Evolutionary conservation across 2,888 invertebrate genomes (phyloP).

Genomic region (Eretmocerus hayati): DNA sequence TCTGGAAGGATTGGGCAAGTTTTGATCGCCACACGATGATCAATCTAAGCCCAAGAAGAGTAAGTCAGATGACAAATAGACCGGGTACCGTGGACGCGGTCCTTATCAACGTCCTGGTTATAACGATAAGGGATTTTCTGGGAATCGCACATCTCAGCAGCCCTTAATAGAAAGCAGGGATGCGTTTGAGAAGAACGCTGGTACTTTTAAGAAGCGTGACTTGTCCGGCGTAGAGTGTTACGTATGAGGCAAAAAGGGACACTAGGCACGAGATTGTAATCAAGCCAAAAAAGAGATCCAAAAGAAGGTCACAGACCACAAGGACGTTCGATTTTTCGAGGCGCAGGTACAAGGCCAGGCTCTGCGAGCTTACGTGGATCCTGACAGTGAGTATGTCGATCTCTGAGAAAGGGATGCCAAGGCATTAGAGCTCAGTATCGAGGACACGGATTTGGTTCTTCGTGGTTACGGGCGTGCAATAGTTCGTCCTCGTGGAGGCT

Average conservation of each 20-base stretch:
- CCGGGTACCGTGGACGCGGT: too few species aligned
- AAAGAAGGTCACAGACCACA: background rate
- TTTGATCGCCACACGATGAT: background rate
- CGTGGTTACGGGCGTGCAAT: background rate
- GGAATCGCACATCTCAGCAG: background rate
- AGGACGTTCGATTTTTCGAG: background rate
- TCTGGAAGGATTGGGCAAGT: background rate
- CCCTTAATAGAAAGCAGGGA: background rate
- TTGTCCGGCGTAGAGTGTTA: too few species aligned
- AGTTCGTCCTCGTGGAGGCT: background rate
- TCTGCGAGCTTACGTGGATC: background rate
- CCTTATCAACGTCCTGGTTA: too few species aligned
- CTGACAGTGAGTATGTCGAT: background rate
- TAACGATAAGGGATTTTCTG: too few species aligned
- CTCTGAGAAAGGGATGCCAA: background rate
- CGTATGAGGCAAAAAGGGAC: background rate
- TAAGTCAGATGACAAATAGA: background rate
- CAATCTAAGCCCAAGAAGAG: background rate
- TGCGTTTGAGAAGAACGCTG: background rate
- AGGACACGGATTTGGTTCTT: background rate
- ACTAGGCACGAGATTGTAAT: background rate
- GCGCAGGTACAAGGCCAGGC: background rate
- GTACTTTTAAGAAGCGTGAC: too few species aligned
- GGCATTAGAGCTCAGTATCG: background rate
- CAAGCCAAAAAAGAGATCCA: background rate